Base-by-base conservation (phyloP, 2,888 invertebrate species). In the Drymonia ruficornis region DNA sequence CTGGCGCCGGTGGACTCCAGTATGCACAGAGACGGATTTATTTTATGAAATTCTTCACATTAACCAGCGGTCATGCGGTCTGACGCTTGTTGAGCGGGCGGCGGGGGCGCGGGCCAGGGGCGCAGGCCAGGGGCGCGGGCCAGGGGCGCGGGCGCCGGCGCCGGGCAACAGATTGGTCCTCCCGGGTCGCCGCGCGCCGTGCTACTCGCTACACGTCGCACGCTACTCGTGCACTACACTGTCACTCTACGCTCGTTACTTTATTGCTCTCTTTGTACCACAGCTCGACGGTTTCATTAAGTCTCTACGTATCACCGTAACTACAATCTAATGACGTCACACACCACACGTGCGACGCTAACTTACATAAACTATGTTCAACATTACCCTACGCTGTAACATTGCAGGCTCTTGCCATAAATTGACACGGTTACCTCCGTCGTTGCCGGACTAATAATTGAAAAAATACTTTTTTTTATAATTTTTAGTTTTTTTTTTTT, bases 271-370 rank as follows among this genome's bases (percentile, higher is more conserved):
- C 87, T 84, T 88, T 86, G 84, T 87, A 87, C 88, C 90, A 91
- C 90, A 90, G 90, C 90, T 89, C 89, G 88, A 89, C 87, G 87
- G 87, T 90, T 89, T 87, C 89, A 84, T 84, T 89, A 87, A 91
- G 89, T 91, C 89, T 89, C 89, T 89, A 88, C 86, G 86, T 89
- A 90, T 90, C 90, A 90, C 90, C 83, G 83, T 84, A 85, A 81
- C 90, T 89, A 89, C 84, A 72, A 81, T 67, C 86, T 87, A 88
- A 80, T 60, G 72, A 78, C 75, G 71, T 72, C 78, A 72, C 77
- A 74, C 72, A 57, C 65, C 74, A 71, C 71, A 64, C 76, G 75
- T 79, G 83, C 79, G 81, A 79, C 84, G 63, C 78, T 84, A 80
- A 72, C 77, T 83, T 83, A 86, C 65, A 69, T 76, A 76, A 68